A percentile compares a stretch with the other conserved stretches of the same genome.
These are phyloP conservation scores for Heteromormyrus szaboi DNA, from an alignment of 2,797 vertebrate genomes.

Conservation along the genomic window DNA sequence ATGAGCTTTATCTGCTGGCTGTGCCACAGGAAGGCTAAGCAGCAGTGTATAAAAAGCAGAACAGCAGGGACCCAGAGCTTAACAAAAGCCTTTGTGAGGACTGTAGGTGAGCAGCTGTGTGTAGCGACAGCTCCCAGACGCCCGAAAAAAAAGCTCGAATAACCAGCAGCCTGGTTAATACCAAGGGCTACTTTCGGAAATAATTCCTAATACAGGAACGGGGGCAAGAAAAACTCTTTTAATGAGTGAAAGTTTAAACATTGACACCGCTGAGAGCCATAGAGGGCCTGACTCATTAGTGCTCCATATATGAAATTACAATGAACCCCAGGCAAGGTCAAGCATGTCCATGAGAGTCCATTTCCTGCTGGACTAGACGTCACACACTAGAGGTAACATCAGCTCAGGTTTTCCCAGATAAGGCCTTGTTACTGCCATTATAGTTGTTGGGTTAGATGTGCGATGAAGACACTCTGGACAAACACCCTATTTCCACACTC, in stretches of 20 bases:
- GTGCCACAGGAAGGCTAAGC: not conserved
- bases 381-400: not conserved
- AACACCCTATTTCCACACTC: not conserved
- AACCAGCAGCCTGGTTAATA: not conserved
- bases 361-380: not conserved
- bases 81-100: conserved; percentile 8
- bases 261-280: not conserved
- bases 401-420: not conserved
- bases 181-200: not conserved
- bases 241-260: conserved; percentile 4
- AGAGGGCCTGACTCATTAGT: not conserved
- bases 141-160: not conserved
- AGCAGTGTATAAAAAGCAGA: not conserved
- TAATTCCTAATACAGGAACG: not conserved
- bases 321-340: not conserved
- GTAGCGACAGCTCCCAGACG: not conserved
- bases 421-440: not conserved
- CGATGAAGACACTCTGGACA: not conserved
- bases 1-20: not conserved
- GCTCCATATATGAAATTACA: not conserved
- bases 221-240: not conserved
- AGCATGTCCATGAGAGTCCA: not conserved
- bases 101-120: not conserved
- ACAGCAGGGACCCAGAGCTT: not conserved
- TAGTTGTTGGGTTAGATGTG: not conserved